Percentiles rank a stretch among this genome's conserved stretches.
Evolutionary conservation across 1,140 invertebrate genomes (phyloP).

Genomic region (Trachymyrmex septentrionalis): DNA sequence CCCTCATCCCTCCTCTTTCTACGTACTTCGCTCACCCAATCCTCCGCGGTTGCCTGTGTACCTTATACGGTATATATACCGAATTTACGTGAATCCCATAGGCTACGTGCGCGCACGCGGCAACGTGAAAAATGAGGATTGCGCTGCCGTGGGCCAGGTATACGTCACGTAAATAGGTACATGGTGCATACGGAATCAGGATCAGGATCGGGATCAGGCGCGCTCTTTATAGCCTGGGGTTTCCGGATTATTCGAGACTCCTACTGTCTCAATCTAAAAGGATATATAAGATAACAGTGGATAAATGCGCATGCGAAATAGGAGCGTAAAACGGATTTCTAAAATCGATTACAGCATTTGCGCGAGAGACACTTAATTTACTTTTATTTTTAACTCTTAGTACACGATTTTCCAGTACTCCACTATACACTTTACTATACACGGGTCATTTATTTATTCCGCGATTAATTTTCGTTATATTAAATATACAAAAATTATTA

Average conservation of each 20-base stretch:
- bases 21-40: slow-evolving; percentile 3
- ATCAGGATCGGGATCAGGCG: slow-evolving; percentile 52
- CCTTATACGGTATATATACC: slow-evolving; percentile 50
- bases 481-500: too few species aligned
- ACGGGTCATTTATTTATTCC: too few species aligned
- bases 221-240: slow-evolving; percentile 54
- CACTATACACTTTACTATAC: too few species aligned
- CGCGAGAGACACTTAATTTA: neutral
- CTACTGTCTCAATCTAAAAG: slow-evolving; percentile 45
- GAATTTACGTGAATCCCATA: slow-evolving; percentile 62
- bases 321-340: neutral
- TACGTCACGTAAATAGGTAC: slow-evolving; percentile 62
- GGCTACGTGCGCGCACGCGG: slow-evolving; percentile 39
- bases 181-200: slow-evolving; percentile 62
- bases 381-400: neutral
- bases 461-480: too few species aligned
- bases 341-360: slow-evolving; percentile 2
- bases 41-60: slow-evolving; percentile 3
- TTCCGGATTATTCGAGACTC: slow-evolving; percentile 35
- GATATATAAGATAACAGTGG: slow-evolving; percentile 9
- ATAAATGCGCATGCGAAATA: slow-evolving; percentile 8
- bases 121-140: slow-evolving; percentile 58
- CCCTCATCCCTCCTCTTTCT: neutral
- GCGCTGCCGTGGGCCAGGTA: slow-evolving; percentile 50
- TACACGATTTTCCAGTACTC: too few species aligned